Percentiles rank a stretch among this genome's conserved stretches.
These are phyloP conservation scores for Chymomyza procnemis DNA, from an alignment of 2,888 invertebrate genomes.

Conservation along the genomic window DNA sequence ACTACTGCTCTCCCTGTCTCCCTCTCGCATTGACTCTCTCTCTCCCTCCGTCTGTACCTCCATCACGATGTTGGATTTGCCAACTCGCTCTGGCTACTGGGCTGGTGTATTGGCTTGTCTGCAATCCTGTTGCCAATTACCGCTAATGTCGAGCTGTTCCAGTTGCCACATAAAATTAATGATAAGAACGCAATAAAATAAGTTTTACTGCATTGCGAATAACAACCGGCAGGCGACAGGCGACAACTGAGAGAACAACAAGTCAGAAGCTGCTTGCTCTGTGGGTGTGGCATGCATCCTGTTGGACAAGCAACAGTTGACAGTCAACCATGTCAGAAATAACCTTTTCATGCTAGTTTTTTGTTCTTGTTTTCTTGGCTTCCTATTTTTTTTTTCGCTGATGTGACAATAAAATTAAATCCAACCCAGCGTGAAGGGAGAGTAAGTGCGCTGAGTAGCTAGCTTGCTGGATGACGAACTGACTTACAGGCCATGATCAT, in stretches of 20 bases:
- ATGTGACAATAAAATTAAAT: slow-evolving; percentile 71
- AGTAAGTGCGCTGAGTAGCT: neutral
- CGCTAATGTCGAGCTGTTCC: slow-evolving; percentile 71
- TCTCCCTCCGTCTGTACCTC: neutral
- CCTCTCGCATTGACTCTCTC: too few relatives aligned
- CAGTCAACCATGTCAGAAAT: slow-evolving; percentile 26
- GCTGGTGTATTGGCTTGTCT: neutral
- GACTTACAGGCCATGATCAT: neutral
- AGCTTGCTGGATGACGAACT: neutral
- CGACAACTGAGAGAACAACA: slow-evolving; percentile 26
- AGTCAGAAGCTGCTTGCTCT: neutral
- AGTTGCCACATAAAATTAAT: slow-evolving; percentile 70
- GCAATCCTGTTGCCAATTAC: slow-evolving; percentile 62
- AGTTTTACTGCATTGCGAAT: slow-evolving; percentile 58
- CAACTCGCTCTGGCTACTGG: slow-evolving; percentile 3
- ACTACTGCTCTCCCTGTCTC: neutral
- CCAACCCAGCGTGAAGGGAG: slow-evolving; percentile 64
- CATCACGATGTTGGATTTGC: slow-evolving; percentile 9
- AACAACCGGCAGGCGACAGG: slow-evolving; percentile 24
- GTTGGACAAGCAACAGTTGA: slow-evolving; percentile 30
- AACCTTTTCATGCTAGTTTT: slow-evolving; percentile 23
- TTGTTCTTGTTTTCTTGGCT: neutral
- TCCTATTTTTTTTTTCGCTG: slow-evolving; percentile 40
- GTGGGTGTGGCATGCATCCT: neutral
- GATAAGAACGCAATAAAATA: slow-evolving; percentile 70